phyloP scores from a whole-genome alignment of 2,888 invertebrate species.

The Aplocera efformata region DNA sequence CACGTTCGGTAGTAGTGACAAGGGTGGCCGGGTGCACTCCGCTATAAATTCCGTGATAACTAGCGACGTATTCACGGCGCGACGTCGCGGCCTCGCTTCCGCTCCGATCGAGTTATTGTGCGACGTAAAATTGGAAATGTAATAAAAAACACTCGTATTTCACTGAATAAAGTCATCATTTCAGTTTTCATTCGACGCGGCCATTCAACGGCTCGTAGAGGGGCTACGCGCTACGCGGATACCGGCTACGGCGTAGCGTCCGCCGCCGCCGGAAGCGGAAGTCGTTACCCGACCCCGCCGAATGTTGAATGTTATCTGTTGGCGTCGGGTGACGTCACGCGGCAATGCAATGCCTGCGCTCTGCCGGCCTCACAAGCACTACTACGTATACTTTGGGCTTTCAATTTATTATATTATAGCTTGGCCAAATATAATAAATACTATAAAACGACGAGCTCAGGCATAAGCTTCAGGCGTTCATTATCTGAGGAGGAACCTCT shows the following conservation, averaged over 20 bases:
- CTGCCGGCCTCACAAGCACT: no score
- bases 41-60: background rate
- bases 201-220: constrained; percentile 29
- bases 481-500: no score
- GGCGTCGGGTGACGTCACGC: constrained; percentile 14
- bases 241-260: constrained; percentile 36
- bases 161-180: constrained; percentile 43
- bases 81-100: constrained; percentile 7
- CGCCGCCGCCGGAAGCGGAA: constrained; percentile 59
- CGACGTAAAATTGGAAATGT: constrained; percentile 33
- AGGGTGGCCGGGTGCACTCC: background rate
- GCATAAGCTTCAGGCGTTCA: no score
- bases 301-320: constrained; percentile 38
- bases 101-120: constrained; percentile 25
- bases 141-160: constrained; percentile 48
- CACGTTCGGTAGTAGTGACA: no score
- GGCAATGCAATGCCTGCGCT: background rate
- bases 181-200: constrained; percentile 30
- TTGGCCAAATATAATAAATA: no score
- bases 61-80: constrained; percentile 7
- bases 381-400: no score
- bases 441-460: no score
- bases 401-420: no score
- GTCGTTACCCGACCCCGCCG: constrained; percentile 53
- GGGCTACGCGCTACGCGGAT: constrained; percentile 29